A percentile compares a stretch with the other conserved stretches of the same genome.
Conservation (phyloP, 2,888 invertebrate genomes). For the Muschampia plurimacula region DNA sequence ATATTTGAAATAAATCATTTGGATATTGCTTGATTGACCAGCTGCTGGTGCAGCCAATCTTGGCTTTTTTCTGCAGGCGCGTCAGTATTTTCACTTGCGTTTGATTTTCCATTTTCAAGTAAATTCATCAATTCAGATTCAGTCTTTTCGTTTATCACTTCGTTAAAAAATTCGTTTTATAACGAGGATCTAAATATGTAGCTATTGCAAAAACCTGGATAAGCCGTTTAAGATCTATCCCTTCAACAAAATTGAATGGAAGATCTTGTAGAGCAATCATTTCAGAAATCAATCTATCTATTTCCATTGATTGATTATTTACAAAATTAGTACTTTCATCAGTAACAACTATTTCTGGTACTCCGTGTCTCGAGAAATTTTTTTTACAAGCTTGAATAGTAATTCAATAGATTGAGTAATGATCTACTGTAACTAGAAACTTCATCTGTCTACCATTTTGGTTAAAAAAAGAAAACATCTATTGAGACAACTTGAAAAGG, state of each 20-base stretch:
- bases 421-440: too few species aligned
- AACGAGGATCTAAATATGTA: constrained; percentile 23
- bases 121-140: neutral
- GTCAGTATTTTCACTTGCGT: neutral
- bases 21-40: neutral
- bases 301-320: neutral
- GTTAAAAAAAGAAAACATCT: too few species aligned
- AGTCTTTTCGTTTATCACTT: constrained; percentile 9
- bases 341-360: too few species aligned
- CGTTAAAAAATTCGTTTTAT: constrained; percentile 30
- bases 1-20: neutral
- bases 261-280: neutral
- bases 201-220: neutral
- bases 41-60: neutral
- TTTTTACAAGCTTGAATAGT: too few species aligned
- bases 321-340: too few species aligned
- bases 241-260: neutral
- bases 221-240: neutral
- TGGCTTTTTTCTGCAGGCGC: neutral
- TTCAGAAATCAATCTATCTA: neutral
- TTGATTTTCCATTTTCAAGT: neutral
- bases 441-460: too few species aligned
- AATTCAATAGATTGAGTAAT: too few species aligned
- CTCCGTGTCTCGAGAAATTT: too few species aligned
- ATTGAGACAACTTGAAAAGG: too few species aligned